Percentiles rank a stretch among this genome's conserved stretches.
These are phyloP conservation scores for Sericinus montela DNA, from an alignment of 2,888 invertebrate species.

Conservation along the genomic window DNA sequence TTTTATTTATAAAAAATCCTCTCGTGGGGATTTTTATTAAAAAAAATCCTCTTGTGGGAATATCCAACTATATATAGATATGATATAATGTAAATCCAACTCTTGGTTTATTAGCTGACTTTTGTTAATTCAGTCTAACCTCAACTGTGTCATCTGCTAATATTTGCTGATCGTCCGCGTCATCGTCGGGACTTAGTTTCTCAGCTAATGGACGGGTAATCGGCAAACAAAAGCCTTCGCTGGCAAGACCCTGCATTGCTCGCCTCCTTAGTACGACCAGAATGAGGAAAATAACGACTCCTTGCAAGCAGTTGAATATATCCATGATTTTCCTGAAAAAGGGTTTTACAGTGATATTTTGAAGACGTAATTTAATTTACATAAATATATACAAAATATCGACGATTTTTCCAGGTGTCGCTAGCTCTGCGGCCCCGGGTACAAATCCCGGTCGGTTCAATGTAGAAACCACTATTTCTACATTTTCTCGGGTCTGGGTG, in stretches of 20 bases:
- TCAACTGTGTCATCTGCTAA: conserved; percentile 65
- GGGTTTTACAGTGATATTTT: not conserved
- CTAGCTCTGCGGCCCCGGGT: too few species aligned
- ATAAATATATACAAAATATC: too few species aligned
- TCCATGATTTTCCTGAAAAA: conserved; percentile 80
- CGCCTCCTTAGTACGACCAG: conserved; percentile 78
- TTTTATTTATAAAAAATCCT: too few species aligned
- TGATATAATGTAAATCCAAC: not conserved
- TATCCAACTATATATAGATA: too few species aligned
- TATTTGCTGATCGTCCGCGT: conserved; percentile 57
- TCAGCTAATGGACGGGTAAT: conserved; percentile 53
- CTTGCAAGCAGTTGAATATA: conserved; percentile 82
- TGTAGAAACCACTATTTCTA: too few species aligned
- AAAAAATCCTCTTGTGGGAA: too few species aligned
- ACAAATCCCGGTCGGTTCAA: too few species aligned
- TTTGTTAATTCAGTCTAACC: conserved; percentile 56
- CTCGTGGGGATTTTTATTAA: too few species aligned
- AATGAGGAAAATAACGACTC: conserved; percentile 81
- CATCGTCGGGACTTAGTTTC: conserved; percentile 62
- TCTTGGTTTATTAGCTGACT: not conserved
- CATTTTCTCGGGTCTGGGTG: too few species aligned
- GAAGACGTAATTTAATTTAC: not conserved
- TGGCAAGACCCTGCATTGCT: conserved; percentile 73
- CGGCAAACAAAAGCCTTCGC: conserved; percentile 49
- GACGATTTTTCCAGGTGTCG: too few species aligned